A percentile compares a stretch with the other conserved stretches of the same genome.
Conservation (phyloP, 2,113 vertebrate species). For the Pungitius pungitius region DNA sequence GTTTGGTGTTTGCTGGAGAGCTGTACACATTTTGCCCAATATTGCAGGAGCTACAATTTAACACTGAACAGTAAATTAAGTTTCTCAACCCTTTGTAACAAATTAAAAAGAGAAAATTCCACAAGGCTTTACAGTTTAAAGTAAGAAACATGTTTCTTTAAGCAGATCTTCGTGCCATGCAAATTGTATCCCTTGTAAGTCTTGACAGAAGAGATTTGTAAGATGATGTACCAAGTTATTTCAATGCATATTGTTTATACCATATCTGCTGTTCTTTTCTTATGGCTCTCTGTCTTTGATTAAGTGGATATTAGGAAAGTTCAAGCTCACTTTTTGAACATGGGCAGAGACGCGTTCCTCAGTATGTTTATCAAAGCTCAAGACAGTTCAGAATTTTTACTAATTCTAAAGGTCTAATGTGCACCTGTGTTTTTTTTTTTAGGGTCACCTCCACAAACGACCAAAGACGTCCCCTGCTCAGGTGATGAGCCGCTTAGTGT, state of each 20-base stretch:
- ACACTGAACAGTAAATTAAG: conserved; percentile 31
- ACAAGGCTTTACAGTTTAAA: conserved; percentile 2
- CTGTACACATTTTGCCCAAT: conserved; percentile 44
- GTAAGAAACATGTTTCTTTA: not conserved
- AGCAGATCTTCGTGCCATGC: not conserved
- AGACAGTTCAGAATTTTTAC: conserved; percentile 10
- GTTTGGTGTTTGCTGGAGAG: conserved; percentile 63
- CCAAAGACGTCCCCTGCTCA: conserved; percentile 87
- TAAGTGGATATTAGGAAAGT: not conserved
- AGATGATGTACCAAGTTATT: not conserved
- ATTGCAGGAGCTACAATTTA: conserved; percentile 40
- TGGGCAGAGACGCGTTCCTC: not conserved
- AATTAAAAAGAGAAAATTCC: conserved; percentile 4
- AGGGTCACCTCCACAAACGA: conserved; percentile 92
- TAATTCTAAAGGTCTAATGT: conserved; percentile 19
- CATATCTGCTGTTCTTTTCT: not conserved
- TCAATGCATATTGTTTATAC: not conserved
- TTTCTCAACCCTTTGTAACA: conserved; percentile 5
- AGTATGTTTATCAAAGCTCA: conserved; percentile 5
- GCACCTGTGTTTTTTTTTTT: conserved; percentile 47
- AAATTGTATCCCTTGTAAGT: not conserved
- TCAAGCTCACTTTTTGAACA: too few relatives aligned
- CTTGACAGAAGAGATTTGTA: not conserved
- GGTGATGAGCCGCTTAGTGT: conserved; percentile 69
- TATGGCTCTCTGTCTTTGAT: not conserved